Evolutionary conservation across 2,888 invertebrate genomes (phyloP).

Genomic region (Scaptomyza tumidula): DNA sequence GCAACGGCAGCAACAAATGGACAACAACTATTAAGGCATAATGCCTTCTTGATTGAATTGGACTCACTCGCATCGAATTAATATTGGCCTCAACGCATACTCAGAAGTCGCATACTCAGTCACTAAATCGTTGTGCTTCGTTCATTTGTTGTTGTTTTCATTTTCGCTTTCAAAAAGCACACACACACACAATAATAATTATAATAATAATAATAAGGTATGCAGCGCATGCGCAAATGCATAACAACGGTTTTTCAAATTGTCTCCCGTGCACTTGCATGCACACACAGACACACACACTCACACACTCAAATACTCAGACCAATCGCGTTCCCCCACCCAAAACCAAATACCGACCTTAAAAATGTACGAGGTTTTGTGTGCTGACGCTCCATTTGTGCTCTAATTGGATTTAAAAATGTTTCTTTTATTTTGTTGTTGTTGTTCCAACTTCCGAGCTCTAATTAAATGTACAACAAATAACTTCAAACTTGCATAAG

Average conservation of each 20-base stretch:
- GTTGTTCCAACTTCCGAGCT: conserved; percentile 59
- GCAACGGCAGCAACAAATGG: conserved; percentile 20
- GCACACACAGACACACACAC: conserved; percentile 18
- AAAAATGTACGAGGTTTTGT: conserved; percentile 23
- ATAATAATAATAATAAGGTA: conserved; percentile 62
- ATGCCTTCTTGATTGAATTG: conserved; percentile 79
- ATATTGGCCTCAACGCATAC: conserved; percentile 75
- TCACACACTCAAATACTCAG: background rate
- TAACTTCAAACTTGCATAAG: conserved; percentile 18
- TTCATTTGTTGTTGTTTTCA: conserved; percentile 40
- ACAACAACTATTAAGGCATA: conserved; percentile 49
- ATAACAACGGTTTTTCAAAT: conserved; percentile 81
- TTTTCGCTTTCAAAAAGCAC: conserved; percentile 71
- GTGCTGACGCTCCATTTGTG: conserved; percentile 50
- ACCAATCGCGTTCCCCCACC: conserved; percentile 1
- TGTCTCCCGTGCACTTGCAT: conserved; percentile 63
- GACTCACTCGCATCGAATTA: conserved; percentile 68
- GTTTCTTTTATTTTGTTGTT: conserved; percentile 18
- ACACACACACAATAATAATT: conserved; percentile 5
- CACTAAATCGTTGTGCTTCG: conserved; percentile 59
- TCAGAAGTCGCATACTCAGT: conserved; percentile 69
- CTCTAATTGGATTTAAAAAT: conserved; percentile 72
- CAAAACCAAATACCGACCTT: conserved; percentile 57
- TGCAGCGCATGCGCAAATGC: conserved; percentile 80
- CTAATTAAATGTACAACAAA: conserved; percentile 13